Evolutionary conservation across 1,140 invertebrate species (phyloP), one percentile per base, ranked within the genome.

Genomic region (Drosophila triauraria): DNA sequence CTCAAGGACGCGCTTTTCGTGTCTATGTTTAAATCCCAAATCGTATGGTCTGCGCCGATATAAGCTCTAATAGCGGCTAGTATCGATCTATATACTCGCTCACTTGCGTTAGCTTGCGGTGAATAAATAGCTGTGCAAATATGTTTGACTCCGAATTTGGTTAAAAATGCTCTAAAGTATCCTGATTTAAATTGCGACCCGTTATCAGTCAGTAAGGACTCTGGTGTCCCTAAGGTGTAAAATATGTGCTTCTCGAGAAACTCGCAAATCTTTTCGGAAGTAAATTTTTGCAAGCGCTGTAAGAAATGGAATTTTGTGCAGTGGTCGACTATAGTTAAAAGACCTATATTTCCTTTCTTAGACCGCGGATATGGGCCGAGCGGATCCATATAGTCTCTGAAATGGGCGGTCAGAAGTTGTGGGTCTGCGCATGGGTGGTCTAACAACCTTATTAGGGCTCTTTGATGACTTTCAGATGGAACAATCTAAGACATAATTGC

Each of bases 41-140:
- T 43, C 0, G 32, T 10, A 30, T 74, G 56, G 9, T 74, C 68
- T 32, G 35, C 17, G 4, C 60, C 35, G 8, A 72, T 10, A 15
- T 63, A 71, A 20, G 68, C 58, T 27, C 60, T 17, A 6, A 71
- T 57, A 4, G 68, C 53, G 1, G 43, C 51, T 40, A 50, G 2
- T 10, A 63, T 20, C 1, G 51, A 62, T 7, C 51, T 27, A 23
- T 71, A 61, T 13, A 71, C 8, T 17, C 68, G 53, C 12, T 71
- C 60, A 35, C 59, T 63, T 2, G 60, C 69, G 15, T 64, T 72
- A 6, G 61, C 51, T 38, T 72, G 69, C 4, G 43, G 60, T 9
- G 69, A 72, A 23, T 64, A 63, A 10, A 72, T 47, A 6, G 69
- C 69, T 7, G 69, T 48, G 13, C 62, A 67, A 4, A 60, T 40